These are phyloP conservation scores for Hemibagrus wyckioides DNA, from an alignment of 2,113 vertebrate genomes.

Conservation along the genomic window DNA sequence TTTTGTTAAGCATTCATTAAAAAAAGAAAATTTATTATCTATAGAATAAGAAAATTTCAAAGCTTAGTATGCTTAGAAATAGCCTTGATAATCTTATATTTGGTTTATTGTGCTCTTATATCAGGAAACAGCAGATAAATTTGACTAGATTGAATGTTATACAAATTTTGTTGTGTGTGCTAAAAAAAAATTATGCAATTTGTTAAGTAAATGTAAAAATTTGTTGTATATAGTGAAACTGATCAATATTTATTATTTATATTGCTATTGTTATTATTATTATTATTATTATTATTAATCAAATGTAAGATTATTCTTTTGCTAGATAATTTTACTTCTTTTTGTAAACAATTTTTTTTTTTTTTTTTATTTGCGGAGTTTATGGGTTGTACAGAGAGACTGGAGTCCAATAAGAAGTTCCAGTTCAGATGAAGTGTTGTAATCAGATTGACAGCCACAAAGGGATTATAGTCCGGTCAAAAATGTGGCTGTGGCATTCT, in stretches of 20 bases:
- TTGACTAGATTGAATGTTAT: too few relatives aligned
- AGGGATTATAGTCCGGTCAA: slow-evolving; percentile 19
- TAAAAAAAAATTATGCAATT: too few relatives aligned
- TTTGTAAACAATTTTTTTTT: background rate
- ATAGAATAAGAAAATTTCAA: too few relatives aligned
- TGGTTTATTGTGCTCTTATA: too few relatives aligned
- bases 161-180: too few relatives aligned
- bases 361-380: background rate
- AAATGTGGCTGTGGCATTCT: background rate
- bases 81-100: too few relatives aligned
- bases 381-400: background rate
- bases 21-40: too few relatives aligned
- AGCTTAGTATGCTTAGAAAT: too few relatives aligned
- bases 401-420: background rate
- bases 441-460: slow-evolving; percentile 36
- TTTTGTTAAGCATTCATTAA: too few relatives aligned
- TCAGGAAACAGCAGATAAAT: too few relatives aligned
- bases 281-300: background rate
- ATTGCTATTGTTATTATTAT: too few relatives aligned
- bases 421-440: slow-evolving; percentile 30
- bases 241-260: background rate
- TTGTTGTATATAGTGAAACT: background rate
- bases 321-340: background rate
- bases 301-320: background rate
- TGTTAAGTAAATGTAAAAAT: too few relatives aligned